A percentile compares a stretch with the other conserved stretches of the same genome.
phyloP scores from a whole-genome alignment of 2,113 vertebrate genomes.

The Entomyzon cyanotis region DNA sequence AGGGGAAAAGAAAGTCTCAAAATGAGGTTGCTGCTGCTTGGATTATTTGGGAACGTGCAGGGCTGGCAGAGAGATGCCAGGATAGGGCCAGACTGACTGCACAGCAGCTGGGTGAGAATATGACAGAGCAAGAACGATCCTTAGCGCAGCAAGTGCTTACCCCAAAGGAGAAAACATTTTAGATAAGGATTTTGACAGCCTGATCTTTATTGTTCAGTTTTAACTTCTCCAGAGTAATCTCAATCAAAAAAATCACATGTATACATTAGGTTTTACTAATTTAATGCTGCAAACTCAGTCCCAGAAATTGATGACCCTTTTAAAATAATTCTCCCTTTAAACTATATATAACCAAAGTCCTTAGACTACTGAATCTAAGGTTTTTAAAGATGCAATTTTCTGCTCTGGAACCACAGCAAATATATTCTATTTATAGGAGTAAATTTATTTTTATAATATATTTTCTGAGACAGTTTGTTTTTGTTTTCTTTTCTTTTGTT shows the following conservation, averaged over 20 bases:
- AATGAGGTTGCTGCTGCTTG: not conserved
- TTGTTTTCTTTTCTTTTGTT: constrained; percentile 27
- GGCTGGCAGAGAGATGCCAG: not conserved
- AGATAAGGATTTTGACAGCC: not conserved
- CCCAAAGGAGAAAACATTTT: not conserved
- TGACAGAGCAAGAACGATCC: not conserved
- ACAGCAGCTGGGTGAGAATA: not conserved
- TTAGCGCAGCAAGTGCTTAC: not conserved
- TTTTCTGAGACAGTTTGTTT: constrained; percentile 23
- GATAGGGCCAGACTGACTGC: not conserved
- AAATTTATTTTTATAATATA: constrained; percentile 1
- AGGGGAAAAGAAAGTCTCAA: not conserved
- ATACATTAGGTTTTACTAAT: not conserved
- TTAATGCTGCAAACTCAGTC: not conserved
- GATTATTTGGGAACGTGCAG: not conserved
- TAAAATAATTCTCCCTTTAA: not conserved
- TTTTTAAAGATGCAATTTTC: not conserved
- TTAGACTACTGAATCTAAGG: not conserved
- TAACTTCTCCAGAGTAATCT: not conserved
- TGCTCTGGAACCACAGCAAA: not conserved
- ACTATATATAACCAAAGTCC: not conserved
- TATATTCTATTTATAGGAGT: not conserved
- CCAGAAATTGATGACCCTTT: not conserved
- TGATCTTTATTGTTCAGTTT: not conserved
- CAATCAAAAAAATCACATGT: not conserved